phyloP scores from a whole-genome alignment of 2,113 vertebrate species.

The Dunckerocampus dactyliophorus region DNA sequence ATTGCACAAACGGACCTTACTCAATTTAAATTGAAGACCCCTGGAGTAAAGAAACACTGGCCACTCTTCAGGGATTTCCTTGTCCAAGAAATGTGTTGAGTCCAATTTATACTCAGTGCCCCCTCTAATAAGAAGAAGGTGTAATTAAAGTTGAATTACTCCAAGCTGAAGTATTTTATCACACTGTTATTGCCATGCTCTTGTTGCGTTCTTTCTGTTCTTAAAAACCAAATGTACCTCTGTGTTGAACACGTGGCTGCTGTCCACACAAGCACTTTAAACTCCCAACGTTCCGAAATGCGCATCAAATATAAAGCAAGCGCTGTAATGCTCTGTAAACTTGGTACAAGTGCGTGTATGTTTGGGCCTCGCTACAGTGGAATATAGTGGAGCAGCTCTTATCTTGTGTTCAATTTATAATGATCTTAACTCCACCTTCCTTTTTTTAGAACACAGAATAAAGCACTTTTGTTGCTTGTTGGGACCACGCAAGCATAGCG shows the following conservation, averaged over 20 bases:
- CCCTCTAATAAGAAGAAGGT: neutral
- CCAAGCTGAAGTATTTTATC: neutral
- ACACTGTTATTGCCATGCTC: neutral
- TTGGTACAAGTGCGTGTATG: neutral
- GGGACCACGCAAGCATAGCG: neutral
- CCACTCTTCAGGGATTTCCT: no score
- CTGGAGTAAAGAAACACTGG: no score
- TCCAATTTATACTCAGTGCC: no score
- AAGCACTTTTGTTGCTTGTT: slow-evolving; percentile 6
- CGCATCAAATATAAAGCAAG: slow-evolving; percentile 2
- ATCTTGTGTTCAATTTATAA: slow-evolving; percentile 2
- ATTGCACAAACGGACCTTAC: no score
- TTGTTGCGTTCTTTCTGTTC: neutral
- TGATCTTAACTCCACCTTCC: slow-evolving; percentile 1
- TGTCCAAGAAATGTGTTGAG: no score
- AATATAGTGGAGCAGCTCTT: neutral
- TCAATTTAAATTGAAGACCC: no score
- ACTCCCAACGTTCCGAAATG: neutral
- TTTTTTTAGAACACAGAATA: neutral
- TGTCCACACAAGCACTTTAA: neutral
- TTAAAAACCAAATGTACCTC: neutral
- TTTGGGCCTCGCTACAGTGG: neutral
- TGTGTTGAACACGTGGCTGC: neutral
- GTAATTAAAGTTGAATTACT: neutral
- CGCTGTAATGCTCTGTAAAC: neutral